Conservation (phyloP, 2,888 invertebrate genomes). For the Drosophila kanekoi region DNA sequence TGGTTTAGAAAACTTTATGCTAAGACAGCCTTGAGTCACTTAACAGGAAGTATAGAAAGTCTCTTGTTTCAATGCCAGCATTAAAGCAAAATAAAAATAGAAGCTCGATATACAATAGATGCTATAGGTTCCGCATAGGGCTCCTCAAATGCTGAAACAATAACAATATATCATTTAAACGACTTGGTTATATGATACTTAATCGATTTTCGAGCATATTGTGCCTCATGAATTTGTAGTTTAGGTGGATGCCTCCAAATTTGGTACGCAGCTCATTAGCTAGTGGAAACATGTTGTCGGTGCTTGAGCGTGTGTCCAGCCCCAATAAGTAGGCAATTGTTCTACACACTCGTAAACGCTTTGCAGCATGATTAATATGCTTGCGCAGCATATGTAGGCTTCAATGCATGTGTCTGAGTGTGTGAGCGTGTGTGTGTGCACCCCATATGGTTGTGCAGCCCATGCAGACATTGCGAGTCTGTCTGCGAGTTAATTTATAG, state of each 20-base stretch:
- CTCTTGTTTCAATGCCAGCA: not conserved
- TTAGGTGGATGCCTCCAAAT: slow-evolving; percentile 1
- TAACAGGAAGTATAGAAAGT: not conserved
- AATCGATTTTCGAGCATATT: slow-evolving; percentile 36
- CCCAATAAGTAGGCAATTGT: slow-evolving; percentile 60
- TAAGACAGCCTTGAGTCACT: not conserved
- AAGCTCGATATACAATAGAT: too few species aligned
- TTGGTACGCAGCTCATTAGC: slow-evolving; percentile 44
- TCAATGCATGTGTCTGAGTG: not conserved
- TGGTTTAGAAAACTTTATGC: too few species aligned
- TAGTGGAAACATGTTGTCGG: slow-evolving; percentile 24
- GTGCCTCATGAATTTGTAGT: not conserved
- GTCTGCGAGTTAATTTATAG: slow-evolving; percentile 77
- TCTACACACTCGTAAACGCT: slow-evolving; percentile 51
- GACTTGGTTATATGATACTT: slow-evolving; percentile 11
- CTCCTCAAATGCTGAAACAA: not conserved
- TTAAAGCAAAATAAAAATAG: too few species aligned
- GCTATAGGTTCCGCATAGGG: too few species aligned
- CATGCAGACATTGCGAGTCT: slow-evolving; percentile 40
- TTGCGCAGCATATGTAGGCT: slow-evolving; percentile 4
- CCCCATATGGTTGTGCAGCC: slow-evolving; percentile 5
- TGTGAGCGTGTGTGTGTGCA: slow-evolving; percentile 1
- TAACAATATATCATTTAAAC: slow-evolving; percentile 23
- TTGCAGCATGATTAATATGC: slow-evolving; percentile 71
- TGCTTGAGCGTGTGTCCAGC: slow-evolving; percentile 5